Evolutionary conservation across 1,140 invertebrate species (phyloP), one percentile per base, ranked within the genome.

Genomic region (Drosophila virilis): DNA sequence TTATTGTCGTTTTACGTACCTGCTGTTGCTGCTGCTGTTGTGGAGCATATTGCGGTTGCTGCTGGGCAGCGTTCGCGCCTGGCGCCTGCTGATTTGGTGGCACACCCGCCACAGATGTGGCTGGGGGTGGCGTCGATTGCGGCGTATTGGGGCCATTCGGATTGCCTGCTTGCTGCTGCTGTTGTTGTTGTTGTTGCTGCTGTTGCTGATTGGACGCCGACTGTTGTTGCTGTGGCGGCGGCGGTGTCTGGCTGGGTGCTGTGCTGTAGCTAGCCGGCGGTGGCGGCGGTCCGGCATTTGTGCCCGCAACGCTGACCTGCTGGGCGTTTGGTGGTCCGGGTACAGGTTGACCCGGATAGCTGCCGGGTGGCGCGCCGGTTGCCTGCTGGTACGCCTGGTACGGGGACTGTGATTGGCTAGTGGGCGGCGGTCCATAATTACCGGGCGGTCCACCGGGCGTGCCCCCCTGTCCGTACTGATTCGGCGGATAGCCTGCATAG

Each of bases 241-340:
- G 91, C 8, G 91, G 91, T 12, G 91, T 92, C 58, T 92, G 91
- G 33, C 90, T 90, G 6, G 91, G 91, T 15, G 91, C 81, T 13
- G 86, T 91, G 69, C 83, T 91, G 32, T 92, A 92, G 7, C 80
- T 79, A 8, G 86, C 73, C 17, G 90, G 80, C 10, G 86, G 82
- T 9, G 89, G 82, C 1, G 81, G 83, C 8, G 75, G 74, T 13
- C 78, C 85, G 10, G 52, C 59, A 60, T 73, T 79, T 6, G 57
- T 33, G 1, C 67, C 72, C 45, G 74, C 83, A 7, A 82, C 83
- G 33, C 77, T 77, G 0, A 59, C 72, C 38, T 74, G 72, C 40
- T 74, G 72, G 10, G 66, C 51, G 17, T 58, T 70, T 6, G 66
- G 72, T 10, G 57, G 72, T 8, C 51, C 70, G 5, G 46, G 50